A percentile compares a stretch with the other conserved stretches of the same genome.
These are phyloP conservation scores for Hartigia nigra DNA, from an alignment of 2,888 invertebrate species.

Conservation along the genomic window DNA sequence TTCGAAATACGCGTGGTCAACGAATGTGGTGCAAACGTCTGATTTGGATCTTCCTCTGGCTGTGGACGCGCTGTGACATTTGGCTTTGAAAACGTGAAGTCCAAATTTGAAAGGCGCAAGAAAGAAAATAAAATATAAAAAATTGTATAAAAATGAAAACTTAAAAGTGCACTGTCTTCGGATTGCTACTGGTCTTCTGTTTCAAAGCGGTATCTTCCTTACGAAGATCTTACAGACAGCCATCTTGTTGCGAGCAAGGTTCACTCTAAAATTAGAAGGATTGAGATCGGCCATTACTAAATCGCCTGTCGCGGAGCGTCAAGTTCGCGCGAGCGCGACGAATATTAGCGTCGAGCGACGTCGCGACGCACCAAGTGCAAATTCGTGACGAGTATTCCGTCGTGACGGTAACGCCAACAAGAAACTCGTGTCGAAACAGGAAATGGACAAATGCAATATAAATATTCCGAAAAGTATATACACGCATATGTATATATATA, in stretches of 20 bases:
- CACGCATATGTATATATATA: not conserved
- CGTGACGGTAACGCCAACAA: not conserved
- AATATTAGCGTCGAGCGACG: conserved; percentile 7
- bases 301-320: conserved; percentile 13
- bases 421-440: conserved; percentile 7
- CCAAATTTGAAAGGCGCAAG: not conserved
- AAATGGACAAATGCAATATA: not conserved
- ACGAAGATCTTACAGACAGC: conserved; percentile 20
- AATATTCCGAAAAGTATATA: conserved; percentile 3
- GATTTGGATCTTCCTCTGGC: conserved; percentile 53
- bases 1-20: conserved; percentile 1
- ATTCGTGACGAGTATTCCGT: not conserved
- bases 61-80: conserved; percentile 52
- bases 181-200: not conserved
- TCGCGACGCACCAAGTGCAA: conserved; percentile 2
- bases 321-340: conserved; percentile 1
- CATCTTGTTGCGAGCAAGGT: conserved; percentile 31
- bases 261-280: conserved; percentile 38
- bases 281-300: conserved; percentile 25
- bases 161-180: not conserved
- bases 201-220: conserved; percentile 15
- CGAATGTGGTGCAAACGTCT: conserved; percentile 54
- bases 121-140: not conserved
- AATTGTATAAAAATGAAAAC: not conserved
- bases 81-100: conserved; percentile 24